Conservation (phyloP, 1,140 invertebrate species). For the Cryptotermes secundus region DNA sequence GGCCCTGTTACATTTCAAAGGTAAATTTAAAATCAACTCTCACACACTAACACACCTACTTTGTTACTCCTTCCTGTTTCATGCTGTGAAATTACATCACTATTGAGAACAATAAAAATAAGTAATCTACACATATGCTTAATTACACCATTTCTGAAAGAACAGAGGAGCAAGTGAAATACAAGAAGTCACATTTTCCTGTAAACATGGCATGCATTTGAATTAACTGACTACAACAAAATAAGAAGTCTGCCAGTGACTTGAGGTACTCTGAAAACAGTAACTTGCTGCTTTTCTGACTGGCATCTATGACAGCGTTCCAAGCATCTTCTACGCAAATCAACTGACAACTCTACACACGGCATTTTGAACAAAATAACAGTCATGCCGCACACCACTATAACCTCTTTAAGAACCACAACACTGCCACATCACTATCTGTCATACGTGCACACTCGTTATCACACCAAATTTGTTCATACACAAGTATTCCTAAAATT, state of each 20-base stretch:
- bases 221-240: not conserved
- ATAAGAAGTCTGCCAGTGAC: too few species aligned
- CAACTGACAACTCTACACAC: too few species aligned
- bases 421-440: too few species aligned
- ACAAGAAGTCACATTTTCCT: not conserved
- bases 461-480: too few species aligned
- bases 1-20: too few species aligned
- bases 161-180: not conserved
- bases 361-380: conserved; percentile 1
- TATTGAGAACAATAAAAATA: conserved; percentile 6
- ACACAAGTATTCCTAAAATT: not conserved
- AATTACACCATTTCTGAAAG: not conserved
- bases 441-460: too few species aligned
- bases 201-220: not conserved
- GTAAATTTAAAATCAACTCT: not conserved
- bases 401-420: too few species aligned
- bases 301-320: too few species aligned
- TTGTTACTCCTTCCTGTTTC: too few species aligned
- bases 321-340: too few species aligned
- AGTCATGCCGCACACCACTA: not conserved
- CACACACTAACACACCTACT: not conserved
- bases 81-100: not conserved
- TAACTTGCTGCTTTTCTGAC: too few species aligned
- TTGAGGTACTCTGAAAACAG: too few species aligned
- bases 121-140: not conserved